phyloP scores from a whole-genome alignment of 23 tunicate species.

The Phallusia fumigata region DNA sequence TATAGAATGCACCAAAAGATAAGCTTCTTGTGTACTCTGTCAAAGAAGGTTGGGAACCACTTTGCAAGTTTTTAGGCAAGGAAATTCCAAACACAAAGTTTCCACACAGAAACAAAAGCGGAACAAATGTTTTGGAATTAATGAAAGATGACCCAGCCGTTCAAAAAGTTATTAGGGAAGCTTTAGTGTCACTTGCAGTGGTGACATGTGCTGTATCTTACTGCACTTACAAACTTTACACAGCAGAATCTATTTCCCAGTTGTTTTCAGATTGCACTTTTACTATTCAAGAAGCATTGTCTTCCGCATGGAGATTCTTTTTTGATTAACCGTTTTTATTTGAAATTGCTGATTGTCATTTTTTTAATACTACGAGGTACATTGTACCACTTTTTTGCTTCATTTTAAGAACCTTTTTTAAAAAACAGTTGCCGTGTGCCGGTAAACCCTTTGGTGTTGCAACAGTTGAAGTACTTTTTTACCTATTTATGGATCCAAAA shows the following conservation, averaged over 20 bases:
- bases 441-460: too few species aligned
- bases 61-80: background rate
- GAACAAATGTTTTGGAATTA: background rate
- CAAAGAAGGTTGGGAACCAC: constrained; percentile 5
- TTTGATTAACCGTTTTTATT: too few species aligned
- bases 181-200: background rate
- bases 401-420: too few species aligned
- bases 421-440: too few species aligned
- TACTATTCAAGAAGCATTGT: too few species aligned
- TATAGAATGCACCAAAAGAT: background rate
- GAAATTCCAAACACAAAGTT: background rate
- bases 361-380: too few species aligned
- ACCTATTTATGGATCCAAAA: too few species aligned
- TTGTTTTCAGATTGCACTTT: background rate
- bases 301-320: too few species aligned
- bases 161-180: background rate
- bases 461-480: too few species aligned
- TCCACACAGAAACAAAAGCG: background rate
- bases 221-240: background rate
- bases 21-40: background rate
- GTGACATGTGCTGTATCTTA: background rate
- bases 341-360: too few species aligned
- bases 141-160: background rate
- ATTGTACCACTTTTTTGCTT: too few species aligned
- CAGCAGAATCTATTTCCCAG: background rate